Evolutionary conservation across 2,888 invertebrate genomes (phyloP).

Genomic region (Ashinkailepas kermadecensis): DNA sequence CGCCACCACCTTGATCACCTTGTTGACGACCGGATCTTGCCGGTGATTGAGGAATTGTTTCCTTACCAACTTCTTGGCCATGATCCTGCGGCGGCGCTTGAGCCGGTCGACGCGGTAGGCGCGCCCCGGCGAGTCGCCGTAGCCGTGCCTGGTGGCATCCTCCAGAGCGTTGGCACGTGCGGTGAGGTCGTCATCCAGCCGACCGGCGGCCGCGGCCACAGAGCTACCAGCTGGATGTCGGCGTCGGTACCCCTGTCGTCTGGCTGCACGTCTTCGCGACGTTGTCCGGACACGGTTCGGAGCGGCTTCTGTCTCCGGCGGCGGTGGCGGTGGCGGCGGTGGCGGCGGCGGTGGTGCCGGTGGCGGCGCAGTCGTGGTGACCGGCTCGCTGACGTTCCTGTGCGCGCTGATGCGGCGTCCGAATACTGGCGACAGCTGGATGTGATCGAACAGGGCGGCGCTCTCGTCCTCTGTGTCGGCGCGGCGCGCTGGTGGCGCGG

Average conservation of each 20-base stretch:
- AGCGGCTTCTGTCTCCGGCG: neutral
- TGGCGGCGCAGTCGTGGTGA: neutral
- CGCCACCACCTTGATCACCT: neutral
- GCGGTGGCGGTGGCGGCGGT: neutral
- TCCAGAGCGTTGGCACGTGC: neutral
- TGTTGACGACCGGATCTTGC: neutral
- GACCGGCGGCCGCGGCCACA: neutral
- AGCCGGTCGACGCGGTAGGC: conserved; percentile 6
- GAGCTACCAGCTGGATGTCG: neutral
- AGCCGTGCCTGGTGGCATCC: neutral
- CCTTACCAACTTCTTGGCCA: conserved; percentile 1
- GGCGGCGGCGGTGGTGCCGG: neutral
- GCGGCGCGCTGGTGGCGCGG: no score
- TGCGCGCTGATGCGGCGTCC: neutral
- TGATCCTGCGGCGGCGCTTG: neutral
- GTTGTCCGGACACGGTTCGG: neutral
- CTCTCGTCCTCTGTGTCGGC: neutral
- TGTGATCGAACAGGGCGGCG: neutral
- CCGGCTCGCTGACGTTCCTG: neutral
- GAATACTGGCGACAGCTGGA: conserved; percentile 7
- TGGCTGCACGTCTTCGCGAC: neutral
- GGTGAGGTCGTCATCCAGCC: neutral
- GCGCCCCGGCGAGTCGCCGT: neutral
- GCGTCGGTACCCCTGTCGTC: neutral
- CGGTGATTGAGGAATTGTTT: neutral